Conservation (phyloP, 2,888 invertebrate genomes). For the Calameuta pallipes region DNA sequence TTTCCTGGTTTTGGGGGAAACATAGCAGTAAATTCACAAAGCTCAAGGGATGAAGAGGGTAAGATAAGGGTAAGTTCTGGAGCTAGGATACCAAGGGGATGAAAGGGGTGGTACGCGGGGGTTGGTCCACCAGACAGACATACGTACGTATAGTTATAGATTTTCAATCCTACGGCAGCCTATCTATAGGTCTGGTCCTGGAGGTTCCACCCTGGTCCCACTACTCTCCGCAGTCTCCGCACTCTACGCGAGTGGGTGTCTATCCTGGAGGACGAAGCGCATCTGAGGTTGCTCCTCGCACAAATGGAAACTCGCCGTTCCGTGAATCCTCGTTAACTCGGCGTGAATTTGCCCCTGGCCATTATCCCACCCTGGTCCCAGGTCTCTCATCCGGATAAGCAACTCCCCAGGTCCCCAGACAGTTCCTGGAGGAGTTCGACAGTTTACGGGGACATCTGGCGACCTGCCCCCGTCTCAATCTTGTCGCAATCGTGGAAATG, state of each 20-base stretch:
- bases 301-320: slow-evolving; percentile 22
- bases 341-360: background rate
- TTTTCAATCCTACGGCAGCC: background rate
- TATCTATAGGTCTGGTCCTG: background rate
- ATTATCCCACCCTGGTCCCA: background rate
- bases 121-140: slow-evolving; percentile 17
- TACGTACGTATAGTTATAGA: background rate
- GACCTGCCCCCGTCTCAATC: slow-evolving; percentile 7
- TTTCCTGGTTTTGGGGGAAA: slow-evolving; percentile 40
- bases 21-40: slow-evolving; percentile 40
- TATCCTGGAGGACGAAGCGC: background rate
- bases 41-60: slow-evolving; percentile 29
- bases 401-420: background rate
- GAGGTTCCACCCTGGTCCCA: background rate
- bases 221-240: too few species aligned
- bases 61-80: slow-evolving; percentile 15
- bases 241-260: background rate
- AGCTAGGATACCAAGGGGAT: slow-evolving; percentile 16
- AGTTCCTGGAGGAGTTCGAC: slow-evolving; percentile 3
- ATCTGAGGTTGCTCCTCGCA: background rate
- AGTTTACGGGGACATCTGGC: slow-evolving; percentile 8
- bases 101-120: slow-evolving; percentile 13
- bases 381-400: slow-evolving; percentile 1
- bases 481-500: slow-evolving; percentile 5
- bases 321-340: slow-evolving; percentile 34